phyloP scores from a whole-genome alignment of 1,140 invertebrate genomes.

The Galleria mellonella region DNA sequence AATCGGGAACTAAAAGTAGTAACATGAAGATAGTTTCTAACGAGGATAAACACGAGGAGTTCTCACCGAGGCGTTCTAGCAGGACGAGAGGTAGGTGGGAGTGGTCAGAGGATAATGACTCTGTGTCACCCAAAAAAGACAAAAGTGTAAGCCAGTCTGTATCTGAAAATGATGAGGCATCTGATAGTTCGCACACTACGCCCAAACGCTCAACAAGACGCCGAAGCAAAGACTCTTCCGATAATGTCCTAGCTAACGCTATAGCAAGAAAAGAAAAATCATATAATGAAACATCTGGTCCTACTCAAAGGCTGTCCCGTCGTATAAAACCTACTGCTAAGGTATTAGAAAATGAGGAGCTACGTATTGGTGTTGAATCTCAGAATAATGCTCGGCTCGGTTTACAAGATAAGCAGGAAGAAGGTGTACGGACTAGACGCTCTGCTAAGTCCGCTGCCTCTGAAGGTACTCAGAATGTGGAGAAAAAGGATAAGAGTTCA shows the following conservation, averaged over 20 bases:
- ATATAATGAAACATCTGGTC: constrained; percentile 53
- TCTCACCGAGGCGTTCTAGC: constrained; percentile 40
- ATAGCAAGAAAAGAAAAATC: constrained; percentile 76
- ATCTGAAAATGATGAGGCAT: constrained; percentile 60
- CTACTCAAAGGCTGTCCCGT: constrained; percentile 52
- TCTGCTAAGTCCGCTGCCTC: constrained; percentile 25
- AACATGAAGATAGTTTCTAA: constrained; percentile 70
- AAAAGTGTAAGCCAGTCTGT: constrained; percentile 32
- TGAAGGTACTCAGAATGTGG: constrained; percentile 32
- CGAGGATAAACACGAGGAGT: constrained; percentile 64
- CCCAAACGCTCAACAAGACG: constrained; percentile 69
- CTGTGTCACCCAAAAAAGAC: constrained; percentile 36
- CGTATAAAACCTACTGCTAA: constrained; percentile 76
- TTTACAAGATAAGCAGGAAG: constrained; percentile 47
- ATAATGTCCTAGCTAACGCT: constrained; percentile 74
- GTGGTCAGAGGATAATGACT: constrained; percentile 48
- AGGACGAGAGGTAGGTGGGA: constrained; percentile 48
- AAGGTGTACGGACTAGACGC: constrained; percentile 45
- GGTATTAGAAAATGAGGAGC: constrained; percentile 74
- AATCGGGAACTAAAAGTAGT: constrained; percentile 57
- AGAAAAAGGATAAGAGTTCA: constrained; percentile 17
- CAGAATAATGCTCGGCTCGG: constrained; percentile 72
- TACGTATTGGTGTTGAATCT: constrained; percentile 74
- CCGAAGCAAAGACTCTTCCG: constrained; percentile 65
- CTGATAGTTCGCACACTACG: constrained; percentile 29